Conservation (phyloP, 2,113 vertebrate species). For the Varanus salvator region DNA sequence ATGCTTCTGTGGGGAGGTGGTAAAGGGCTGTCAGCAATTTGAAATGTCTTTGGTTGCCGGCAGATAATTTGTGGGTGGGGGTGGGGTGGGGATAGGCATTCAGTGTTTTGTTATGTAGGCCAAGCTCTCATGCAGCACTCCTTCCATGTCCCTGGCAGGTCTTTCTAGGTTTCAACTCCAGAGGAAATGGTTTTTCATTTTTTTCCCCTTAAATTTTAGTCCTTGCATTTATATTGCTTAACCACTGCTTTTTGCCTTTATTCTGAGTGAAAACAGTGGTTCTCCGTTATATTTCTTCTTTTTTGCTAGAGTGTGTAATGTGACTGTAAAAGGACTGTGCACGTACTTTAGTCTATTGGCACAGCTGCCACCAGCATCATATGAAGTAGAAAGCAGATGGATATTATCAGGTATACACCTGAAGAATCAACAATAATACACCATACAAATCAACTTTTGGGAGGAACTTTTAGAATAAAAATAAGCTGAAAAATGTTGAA, state of each 20-base stretch:
- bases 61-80: too few species aligned
- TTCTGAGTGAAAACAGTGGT: not conserved
- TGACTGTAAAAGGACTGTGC: not conserved
- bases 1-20: too few species aligned
- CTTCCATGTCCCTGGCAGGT: not conserved
- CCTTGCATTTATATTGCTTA: not conserved
- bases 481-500: not conserved
- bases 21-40: not conserved
- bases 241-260: not conserved
- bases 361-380: slow-evolving; percentile 28
- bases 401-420: not conserved
- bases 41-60: not conserved
- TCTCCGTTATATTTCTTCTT: not conserved
- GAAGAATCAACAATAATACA: slow-evolving; percentile 13
- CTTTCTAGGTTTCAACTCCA: not conserved
- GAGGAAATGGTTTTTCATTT: not conserved
- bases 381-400: slow-evolving; percentile 25
- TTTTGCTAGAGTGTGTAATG: not conserved
- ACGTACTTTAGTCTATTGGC: not conserved
- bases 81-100: not conserved
- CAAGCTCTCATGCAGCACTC: not conserved
- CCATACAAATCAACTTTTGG: slow-evolving; percentile 28
- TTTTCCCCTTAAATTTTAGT: not conserved
- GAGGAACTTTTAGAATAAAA: not conserved
- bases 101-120: not conserved